phyloP scores from a whole-genome alignment of 2,113 vertebrate species.

The Silurus meridionalis region DNA sequence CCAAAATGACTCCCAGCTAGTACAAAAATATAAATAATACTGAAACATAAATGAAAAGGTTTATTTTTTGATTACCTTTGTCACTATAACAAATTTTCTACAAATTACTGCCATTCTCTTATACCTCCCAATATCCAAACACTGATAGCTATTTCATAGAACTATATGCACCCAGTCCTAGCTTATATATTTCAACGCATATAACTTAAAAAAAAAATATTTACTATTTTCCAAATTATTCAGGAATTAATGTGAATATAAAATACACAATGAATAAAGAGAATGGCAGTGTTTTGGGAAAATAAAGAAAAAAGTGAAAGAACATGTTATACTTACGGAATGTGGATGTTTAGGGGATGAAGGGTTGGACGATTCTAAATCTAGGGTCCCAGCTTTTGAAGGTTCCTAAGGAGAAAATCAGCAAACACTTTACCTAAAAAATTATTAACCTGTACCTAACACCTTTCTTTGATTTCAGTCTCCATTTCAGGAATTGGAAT shows the following conservation, averaged over 20 bases:
- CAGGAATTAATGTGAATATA: not conserved
- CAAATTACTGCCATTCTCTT: not conserved
- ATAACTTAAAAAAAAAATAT: not conserved
- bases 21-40: not conserved
- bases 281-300: not conserved
- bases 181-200: not conserved
- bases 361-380: slow-evolving; percentile 82
- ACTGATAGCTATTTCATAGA: not conserved
- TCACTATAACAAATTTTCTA: not conserved
- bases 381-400: slow-evolving; percentile 77
- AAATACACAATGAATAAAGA: not conserved
- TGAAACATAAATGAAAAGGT: not conserved
- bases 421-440: slow-evolving; percentile 30
- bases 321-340: slow-evolving; percentile 83
- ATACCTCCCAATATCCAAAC: not conserved
- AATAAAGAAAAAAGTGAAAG: not conserved
- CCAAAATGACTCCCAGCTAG: not conserved
- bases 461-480: no score
- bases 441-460: no score
- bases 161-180: not conserved
- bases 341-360: slow-evolving; percentile 86
- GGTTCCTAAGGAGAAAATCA: slow-evolving; percentile 75
- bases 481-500: no score
- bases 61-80: not conserved
- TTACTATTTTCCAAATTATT: not conserved